Evolutionary conservation across 2,113 vertebrate species (phyloP), one percentile per base, ranked within the genome.

Genomic region (Halichoeres trimaculatus): DNA sequence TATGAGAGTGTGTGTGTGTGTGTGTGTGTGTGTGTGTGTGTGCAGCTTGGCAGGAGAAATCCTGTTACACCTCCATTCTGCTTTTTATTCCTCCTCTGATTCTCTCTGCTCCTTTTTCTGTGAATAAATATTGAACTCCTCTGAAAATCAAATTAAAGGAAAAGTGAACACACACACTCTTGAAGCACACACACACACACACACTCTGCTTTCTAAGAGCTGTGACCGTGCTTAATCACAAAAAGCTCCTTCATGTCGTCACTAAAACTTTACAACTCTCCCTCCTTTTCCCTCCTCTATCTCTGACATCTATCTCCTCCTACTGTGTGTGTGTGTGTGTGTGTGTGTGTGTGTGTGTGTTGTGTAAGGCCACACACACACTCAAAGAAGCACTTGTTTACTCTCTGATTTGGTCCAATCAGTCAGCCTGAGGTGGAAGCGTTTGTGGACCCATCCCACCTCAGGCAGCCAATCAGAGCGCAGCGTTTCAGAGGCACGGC

Each of bases 401-500:
- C 86, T 74, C 74, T 59, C 34, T 41, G 2, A 20, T 61, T 66
- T 84, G 80, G 83, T 90, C 91, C 90, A 90, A 90, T 92, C 76
- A 22, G 60, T 75, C 36, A 10, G 45, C 65, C 57, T 51, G 70
- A 75, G 71, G 70, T 59, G 73, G 78, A 89, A 90, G 89, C 80
- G 92, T 83, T 67, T 80, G 77, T 81, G 23, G 65, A 81, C 86
- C 93, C 86, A 92, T 79, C 92, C 92, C 91, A 88, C 85, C 17
- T 68, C 50, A n/a, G 45, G 57, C 26, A 81, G 81, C 93, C 92
- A 92, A 94, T 93, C 87, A 56, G 61, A 24, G 69, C 4, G 16
- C 56, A 54, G 50, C 3, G 8, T 19, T 40, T 62, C 20, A 58
- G 38, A 85, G 74, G 68, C 89, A 75, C 13, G 73, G 45, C 76